Conservation (phyloP, 2,888 invertebrate species). For the Chorisops tibialis region DNA sequence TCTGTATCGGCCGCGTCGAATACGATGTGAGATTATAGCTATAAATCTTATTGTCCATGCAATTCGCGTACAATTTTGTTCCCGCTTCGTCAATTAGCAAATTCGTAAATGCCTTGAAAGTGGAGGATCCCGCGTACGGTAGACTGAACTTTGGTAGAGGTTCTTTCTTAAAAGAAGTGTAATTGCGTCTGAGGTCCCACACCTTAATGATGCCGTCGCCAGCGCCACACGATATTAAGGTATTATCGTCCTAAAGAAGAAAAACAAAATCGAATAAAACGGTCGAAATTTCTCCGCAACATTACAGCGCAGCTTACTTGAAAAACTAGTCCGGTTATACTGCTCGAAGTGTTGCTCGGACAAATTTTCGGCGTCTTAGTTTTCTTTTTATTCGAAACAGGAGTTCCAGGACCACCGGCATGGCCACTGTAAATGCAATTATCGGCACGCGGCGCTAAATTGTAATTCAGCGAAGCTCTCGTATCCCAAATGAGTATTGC, state of each 20-base stretch:
- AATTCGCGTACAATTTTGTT: conserved; percentile 75
- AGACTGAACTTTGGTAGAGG: conserved; percentile 70
- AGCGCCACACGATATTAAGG: conserved; percentile 80
- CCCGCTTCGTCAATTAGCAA: conserved; percentile 69
- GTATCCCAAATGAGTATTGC: conserved; percentile 84
- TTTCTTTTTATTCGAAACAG: conserved; percentile 55
- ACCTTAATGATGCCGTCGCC: conserved; percentile 83
- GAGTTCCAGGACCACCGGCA: conserved; percentile 52
- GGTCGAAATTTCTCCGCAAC: too few species aligned
- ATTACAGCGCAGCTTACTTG: conserved; percentile 59
- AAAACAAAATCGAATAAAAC: background rate
- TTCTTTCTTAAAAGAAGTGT: conserved; percentile 64
- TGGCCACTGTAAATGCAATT: conserved; percentile 61
- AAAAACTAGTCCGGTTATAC: conserved; percentile 80
- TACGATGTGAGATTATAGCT: conserved; percentile 76
- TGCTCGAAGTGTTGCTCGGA: conserved; percentile 60
- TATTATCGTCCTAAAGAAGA: conserved; percentile 65
- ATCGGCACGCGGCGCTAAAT: conserved; percentile 61
- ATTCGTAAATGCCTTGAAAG: conserved; percentile 71
- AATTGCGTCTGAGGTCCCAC: conserved; percentile 84
- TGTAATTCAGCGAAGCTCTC: conserved; percentile 54
- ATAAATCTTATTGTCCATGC: conserved; percentile 83
- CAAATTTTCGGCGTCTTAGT: conserved; percentile 50
- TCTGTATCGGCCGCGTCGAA: conserved; percentile 61
- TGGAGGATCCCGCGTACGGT: conserved; percentile 69